These are phyloP conservation scores for Agrenia bidenticulata DNA, from an alignment of 2,888 invertebrate species.

Conservation along the genomic window DNA sequence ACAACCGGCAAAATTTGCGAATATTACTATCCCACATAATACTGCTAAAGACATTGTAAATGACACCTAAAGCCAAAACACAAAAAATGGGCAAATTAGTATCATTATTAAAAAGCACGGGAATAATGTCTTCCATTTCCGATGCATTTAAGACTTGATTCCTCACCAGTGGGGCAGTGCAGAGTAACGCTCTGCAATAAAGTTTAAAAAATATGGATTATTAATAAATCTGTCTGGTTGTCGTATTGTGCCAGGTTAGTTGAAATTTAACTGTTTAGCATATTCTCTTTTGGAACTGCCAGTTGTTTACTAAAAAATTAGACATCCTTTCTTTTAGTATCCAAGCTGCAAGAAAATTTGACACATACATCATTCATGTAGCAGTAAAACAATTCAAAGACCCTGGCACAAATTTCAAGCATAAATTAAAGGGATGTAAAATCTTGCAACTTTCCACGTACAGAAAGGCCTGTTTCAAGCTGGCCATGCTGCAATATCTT, in stretches of 20 bases:
- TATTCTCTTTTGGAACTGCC: too few relatives aligned
- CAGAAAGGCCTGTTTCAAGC: conserved; percentile 29
- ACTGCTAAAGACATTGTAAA: conserved; percentile 51
- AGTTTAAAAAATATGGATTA: background rate
- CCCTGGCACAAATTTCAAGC: background rate
- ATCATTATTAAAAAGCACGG: conserved; percentile 47
- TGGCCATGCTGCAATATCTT: conserved; percentile 35
- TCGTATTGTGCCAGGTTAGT: too few relatives aligned
- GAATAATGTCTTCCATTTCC: background rate
- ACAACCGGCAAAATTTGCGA: conserved; percentile 56
- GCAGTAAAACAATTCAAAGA: too few relatives aligned
- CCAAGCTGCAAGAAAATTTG: too few relatives aligned
- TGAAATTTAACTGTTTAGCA: too few relatives aligned
- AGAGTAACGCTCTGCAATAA: conserved; percentile 40
- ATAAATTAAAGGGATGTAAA: background rate
- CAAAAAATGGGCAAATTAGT: too few relatives aligned
- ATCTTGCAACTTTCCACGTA: too few relatives aligned
- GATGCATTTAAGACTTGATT: background rate
- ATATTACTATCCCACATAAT: conserved; percentile 56
- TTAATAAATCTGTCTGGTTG: background rate
- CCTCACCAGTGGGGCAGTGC: conserved; percentile 49
- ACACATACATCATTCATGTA: too few relatives aligned
- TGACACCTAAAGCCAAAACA: conserved; percentile 31
- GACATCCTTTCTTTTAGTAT: too few relatives aligned
- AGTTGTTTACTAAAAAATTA: too few relatives aligned